These are phyloP conservation scores for Prosopocoilus inquinatus DNA, from an alignment of 2,888 invertebrate genomes.

Conservation along the genomic window DNA sequence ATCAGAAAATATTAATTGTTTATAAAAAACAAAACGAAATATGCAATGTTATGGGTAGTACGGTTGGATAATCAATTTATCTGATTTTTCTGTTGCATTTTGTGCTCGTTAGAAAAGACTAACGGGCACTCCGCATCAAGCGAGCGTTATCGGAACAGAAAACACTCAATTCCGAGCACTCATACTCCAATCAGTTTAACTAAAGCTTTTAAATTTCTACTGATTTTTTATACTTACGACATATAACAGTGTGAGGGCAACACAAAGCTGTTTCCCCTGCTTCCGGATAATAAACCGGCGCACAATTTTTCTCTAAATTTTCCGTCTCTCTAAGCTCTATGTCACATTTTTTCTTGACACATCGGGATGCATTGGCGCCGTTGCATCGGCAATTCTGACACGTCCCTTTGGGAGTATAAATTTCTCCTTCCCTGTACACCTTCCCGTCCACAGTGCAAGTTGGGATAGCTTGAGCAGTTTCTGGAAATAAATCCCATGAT, in stretches of 20 bases:
- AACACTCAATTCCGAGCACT: too few species aligned
- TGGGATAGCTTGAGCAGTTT: conserved; percentile 11
- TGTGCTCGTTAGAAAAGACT: too few species aligned
- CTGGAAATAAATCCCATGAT: conserved; percentile 2
- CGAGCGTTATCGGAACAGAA: too few species aligned
- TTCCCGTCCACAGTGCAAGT: conserved; percentile 22
- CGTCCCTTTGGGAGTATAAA: conserved; percentile 22
- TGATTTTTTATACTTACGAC: conserved; percentile 20
- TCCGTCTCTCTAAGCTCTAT: conserved; percentile 20
- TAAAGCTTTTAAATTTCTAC: too few species aligned
- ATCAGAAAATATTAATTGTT: too few species aligned
- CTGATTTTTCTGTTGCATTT: too few species aligned
- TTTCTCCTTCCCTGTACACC: conserved; percentile 25
- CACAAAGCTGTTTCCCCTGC: conserved; percentile 11
- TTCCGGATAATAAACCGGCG: conserved; percentile 20
- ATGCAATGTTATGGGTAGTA: too few species aligned
- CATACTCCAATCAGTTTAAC: too few species aligned
- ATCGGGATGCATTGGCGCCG: conserved; percentile 25
- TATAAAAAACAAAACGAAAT: too few species aligned
- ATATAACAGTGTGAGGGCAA: conserved; percentile 23
- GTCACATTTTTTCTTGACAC: conserved; percentile 24
- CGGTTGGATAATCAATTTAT: too few species aligned
- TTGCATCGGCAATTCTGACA: conserved; percentile 29
- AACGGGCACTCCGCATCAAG: too few species aligned
- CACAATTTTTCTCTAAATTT: conserved; percentile 23